A percentile compares a stretch with the other conserved stretches of the same genome.
phyloP scores from a whole-genome alignment of 2,113 vertebrate species.

The Melanostigma gelatinosum region DNA sequence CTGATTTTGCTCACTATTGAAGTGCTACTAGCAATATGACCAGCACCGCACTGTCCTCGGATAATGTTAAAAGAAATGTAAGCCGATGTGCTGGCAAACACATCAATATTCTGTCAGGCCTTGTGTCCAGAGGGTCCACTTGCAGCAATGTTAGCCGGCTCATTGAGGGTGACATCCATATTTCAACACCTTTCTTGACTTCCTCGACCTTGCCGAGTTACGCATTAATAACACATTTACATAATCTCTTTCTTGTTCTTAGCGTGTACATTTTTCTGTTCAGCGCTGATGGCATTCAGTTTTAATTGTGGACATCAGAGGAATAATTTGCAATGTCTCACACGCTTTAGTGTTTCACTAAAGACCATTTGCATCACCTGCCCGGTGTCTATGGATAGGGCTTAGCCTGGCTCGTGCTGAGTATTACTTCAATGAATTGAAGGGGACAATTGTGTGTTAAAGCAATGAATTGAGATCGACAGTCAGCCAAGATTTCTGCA shows the following conservation, averaged over 20 bases:
- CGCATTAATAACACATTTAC: constrained; percentile 85
- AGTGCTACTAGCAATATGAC: constrained; percentile 8
- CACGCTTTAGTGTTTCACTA: constrained; percentile 75
- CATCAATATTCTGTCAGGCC: constrained; percentile 71
- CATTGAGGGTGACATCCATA: constrained; percentile 77
- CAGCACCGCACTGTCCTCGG: constrained; percentile 20
- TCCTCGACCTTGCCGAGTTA: constrained; percentile 78
- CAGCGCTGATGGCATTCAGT: constrained; percentile 62
- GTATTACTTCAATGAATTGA: constrained; percentile 77
- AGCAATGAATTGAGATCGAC: constrained; percentile 81
- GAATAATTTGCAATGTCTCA: constrained; percentile 79
- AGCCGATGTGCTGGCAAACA: constrained; percentile 43
- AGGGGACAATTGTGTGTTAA: constrained; percentile 81
- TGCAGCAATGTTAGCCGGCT: constrained; percentile 72
- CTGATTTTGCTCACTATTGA: constrained; percentile 21
- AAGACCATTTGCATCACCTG: constrained; percentile 81
- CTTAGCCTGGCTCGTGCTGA: constrained; percentile 63
- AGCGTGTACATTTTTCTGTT: constrained; percentile 71
- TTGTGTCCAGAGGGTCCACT: constrained; percentile 75
- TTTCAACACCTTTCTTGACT: constrained; percentile 82
- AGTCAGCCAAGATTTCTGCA: constrained; percentile 80
- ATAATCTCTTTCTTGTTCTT: constrained; percentile 80
- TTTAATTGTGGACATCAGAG: constrained; percentile 82
- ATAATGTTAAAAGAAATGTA: constrained; percentile 42
- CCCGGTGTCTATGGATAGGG: constrained; percentile 53